Conservation (phyloP, 2,113 vertebrate genomes). For the Stigmatopora nigra region DNA sequence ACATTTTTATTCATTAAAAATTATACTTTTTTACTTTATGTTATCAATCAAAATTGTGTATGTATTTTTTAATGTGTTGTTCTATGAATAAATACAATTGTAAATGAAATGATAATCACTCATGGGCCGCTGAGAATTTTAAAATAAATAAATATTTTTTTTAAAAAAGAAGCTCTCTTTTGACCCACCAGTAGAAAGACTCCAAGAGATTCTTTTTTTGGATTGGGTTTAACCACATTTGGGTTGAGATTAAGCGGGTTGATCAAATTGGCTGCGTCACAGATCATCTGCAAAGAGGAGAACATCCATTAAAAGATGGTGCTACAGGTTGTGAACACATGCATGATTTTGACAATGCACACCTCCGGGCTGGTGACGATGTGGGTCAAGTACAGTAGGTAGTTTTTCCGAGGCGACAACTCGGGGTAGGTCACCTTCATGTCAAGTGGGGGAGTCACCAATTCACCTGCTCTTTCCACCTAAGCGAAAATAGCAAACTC, state of each 20-base stretch:
- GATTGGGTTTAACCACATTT: slow-evolving; percentile 17
- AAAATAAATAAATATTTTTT: not conserved
- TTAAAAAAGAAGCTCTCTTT: not conserved
- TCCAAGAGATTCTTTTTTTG: slow-evolving; percentile 73
- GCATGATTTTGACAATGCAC: not conserved
- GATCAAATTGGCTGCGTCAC: slow-evolving; percentile 50
- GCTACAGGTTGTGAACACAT: no score
- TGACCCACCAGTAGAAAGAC: slow-evolving; percentile 76
- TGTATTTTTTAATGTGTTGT: no score
- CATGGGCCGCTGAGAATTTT: no score
- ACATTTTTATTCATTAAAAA: no score
- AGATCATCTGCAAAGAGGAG: slow-evolving; percentile 68
- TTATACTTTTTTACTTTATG: no score
- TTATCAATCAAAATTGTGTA: no score
- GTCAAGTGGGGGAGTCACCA: slow-evolving; percentile 70
- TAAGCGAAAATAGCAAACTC: slow-evolving; percentile 38
- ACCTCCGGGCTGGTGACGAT: slow-evolving; percentile 70
- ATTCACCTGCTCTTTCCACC: slow-evolving; percentile 74
- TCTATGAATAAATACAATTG: no score
- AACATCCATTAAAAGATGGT: not conserved
- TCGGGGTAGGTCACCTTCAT: slow-evolving; percentile 78
- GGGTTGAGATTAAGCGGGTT: slow-evolving; percentile 66
- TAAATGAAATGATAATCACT: no score
- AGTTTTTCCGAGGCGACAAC: slow-evolving; percentile 67
- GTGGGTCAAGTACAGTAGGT: slow-evolving; percentile 77